Conservation (phyloP, 2,113 vertebrate genomes). For the Pteruthius melanotis region DNA sequence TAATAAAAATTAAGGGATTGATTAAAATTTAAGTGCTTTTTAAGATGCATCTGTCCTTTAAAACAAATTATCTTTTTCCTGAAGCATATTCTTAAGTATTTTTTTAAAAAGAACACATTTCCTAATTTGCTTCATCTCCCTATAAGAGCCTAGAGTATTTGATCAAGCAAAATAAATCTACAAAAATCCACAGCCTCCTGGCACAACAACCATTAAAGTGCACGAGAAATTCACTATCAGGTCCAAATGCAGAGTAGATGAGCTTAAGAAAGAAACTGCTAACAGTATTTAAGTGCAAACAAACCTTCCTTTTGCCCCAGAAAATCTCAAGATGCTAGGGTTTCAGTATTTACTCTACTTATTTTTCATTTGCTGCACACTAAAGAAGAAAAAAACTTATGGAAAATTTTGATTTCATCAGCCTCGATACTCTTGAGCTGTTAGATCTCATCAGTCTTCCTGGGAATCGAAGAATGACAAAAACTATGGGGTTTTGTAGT, state of each 20-base stretch:
- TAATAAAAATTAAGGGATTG: background rate
- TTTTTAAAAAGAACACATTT: background rate
- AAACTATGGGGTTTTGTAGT: background rate
- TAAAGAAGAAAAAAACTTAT: background rate
- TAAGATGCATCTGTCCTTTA: background rate
- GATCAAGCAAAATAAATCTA: background rate
- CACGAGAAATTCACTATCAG: background rate
- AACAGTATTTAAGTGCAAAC: background rate
- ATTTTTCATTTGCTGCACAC: background rate
- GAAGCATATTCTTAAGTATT: background rate
- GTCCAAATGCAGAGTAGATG: background rate
- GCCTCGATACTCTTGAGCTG: background rate
- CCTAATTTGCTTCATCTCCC: background rate
- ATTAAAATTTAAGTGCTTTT: background rate
- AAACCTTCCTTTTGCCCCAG: background rate
- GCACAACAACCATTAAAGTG: background rate
- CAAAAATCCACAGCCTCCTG: background rate
- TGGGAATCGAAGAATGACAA: background rate
- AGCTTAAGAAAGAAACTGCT: background rate
- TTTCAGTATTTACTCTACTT: background rate
- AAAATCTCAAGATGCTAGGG: background rate
- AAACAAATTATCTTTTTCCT: background rate
- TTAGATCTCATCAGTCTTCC: background rate
- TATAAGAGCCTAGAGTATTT: background rate
- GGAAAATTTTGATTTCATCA: background rate